Conservation (phyloP, 2,888 invertebrate genomes). For the Ophion costatus region DNA sequence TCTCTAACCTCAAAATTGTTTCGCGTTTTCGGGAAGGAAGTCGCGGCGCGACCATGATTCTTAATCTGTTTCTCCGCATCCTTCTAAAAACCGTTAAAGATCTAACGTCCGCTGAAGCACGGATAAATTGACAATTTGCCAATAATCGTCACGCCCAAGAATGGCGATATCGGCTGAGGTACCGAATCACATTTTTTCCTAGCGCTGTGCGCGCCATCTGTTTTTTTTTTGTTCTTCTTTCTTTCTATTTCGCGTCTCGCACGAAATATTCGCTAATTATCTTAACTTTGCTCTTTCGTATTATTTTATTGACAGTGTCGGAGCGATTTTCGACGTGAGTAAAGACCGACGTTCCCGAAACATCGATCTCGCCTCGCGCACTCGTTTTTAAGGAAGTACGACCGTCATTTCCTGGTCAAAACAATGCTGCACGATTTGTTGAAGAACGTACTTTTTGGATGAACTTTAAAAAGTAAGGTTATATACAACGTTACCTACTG, state of each 20-base stretch:
- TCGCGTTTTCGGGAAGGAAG: not conserved
- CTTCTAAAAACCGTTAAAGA: conserved; percentile 5
- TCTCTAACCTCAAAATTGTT: not conserved
- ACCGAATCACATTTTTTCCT: conserved; percentile 29
- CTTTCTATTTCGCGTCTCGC: not conserved
- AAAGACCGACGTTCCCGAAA: not conserved
- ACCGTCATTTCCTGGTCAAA: conserved; percentile 2
- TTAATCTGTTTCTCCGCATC: conserved; percentile 7
- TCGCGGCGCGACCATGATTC: not conserved
- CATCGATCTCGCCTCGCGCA: not conserved
- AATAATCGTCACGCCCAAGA: conserved; percentile 33
- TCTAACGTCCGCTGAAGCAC: conserved; percentile 34
- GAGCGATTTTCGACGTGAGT: not conserved
- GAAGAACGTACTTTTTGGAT: not conserved
- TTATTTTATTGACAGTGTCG: not conserved
- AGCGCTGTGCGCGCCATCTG: conserved; percentile 33
- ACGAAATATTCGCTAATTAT: not conserved
- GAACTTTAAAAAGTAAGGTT: not conserved
- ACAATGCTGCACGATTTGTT: not conserved
- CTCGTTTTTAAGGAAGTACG: conserved; percentile 22
- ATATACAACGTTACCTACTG: not conserved
- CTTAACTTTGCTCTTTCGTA: not conserved
- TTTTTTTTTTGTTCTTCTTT: not conserved
- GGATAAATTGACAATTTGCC: conserved; percentile 54
- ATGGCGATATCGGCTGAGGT: conserved; percentile 35